Base-by-base conservation (phyloP, 1,140 invertebrate species). In the Neomicropteryx cornuta region DNA sequence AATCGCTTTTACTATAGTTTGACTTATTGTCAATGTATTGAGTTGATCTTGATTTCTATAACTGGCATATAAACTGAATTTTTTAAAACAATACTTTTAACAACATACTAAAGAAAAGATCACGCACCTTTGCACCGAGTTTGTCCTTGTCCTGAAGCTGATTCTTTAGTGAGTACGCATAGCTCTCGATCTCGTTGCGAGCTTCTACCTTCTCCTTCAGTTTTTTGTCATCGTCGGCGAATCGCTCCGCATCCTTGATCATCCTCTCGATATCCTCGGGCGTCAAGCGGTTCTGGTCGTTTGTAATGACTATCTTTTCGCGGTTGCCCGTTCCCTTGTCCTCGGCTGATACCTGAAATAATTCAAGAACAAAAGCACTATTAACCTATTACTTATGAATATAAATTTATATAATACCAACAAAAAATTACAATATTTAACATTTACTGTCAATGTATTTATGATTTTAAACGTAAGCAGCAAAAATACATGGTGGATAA, bases 161-260 rank as follows among this genome's bases (percentile, higher is more conserved):
- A 64, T 96, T 98, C 71, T 99, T 99, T 19, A 99, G 73, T 5
- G 90, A 91, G 60, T 99, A 99, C 1, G 92, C 91, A 51, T 98
- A 98, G 19, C 91, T 94, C 68, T 99, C 96, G 22, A 99, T 70
- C 56, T 94, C 90, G 53, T 90, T 92, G 36, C 92, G 81, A 1
- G 95, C 83, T 58, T 99, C 96, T 1, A 99, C 95, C 32, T 83
- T 75, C 60, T 98, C 94, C 68, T 99, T 99, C 23, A 96, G 66
- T 68, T 92, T 94, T 70, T 95, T 96, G 62, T 99, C 96, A 47
- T 99, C 95, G 54, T 98, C 94, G 17, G 94, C 92, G 62, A 97
- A 99, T 58, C 93, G 93, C 66, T 99, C 95, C 3, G 94, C 93
- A 53, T 98, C 95, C 59, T 88, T 91, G 55, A 98, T 96, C 96